phyloP scores from a whole-genome alignment of 2,113 vertebrate genomes.

The Apteryx owenii region DNA sequence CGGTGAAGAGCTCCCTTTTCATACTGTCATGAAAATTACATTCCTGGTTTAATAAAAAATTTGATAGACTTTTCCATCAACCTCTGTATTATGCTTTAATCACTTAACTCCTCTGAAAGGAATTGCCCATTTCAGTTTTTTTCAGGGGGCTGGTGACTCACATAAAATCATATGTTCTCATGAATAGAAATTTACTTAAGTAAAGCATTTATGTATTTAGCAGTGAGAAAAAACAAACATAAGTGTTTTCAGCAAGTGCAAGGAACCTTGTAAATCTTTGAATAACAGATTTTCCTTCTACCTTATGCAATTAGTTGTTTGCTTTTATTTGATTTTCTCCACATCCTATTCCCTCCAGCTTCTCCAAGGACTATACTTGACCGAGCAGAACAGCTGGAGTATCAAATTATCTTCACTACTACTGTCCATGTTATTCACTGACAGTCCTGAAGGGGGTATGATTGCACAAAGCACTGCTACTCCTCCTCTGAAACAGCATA shows the following conservation, averaged over 20 bases:
- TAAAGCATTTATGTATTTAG: not conserved
- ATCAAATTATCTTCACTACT: fast-evolving
- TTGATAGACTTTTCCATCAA: not conserved
- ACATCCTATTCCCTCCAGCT: not conserved
- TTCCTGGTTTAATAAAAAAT: not conserved
- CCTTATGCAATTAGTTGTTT: not conserved
- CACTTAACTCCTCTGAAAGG: not conserved
- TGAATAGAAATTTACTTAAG: not conserved
- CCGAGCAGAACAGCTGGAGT: fast-evolving
- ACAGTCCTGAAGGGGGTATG: slow-evolving; percentile 2
- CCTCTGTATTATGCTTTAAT: not conserved
- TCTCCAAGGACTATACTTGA: fast-evolving
- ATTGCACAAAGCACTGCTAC: not conserved
- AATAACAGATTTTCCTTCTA: not conserved
- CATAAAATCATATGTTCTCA: not conserved
- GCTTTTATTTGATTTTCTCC: not conserved
- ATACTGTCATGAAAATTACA: not conserved
- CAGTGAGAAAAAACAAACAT: not conserved
- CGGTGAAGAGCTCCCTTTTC: not conserved
- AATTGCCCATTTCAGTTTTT: not conserved
- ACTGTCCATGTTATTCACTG: not conserved
- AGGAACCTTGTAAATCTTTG: not conserved
- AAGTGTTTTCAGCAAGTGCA: not conserved
- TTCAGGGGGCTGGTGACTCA: not conserved
- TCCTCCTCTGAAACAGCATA: not conserved